Conservation (phyloP, 2,797 vertebrate genomes). For the Notoglanidium macrostoma region DNA sequence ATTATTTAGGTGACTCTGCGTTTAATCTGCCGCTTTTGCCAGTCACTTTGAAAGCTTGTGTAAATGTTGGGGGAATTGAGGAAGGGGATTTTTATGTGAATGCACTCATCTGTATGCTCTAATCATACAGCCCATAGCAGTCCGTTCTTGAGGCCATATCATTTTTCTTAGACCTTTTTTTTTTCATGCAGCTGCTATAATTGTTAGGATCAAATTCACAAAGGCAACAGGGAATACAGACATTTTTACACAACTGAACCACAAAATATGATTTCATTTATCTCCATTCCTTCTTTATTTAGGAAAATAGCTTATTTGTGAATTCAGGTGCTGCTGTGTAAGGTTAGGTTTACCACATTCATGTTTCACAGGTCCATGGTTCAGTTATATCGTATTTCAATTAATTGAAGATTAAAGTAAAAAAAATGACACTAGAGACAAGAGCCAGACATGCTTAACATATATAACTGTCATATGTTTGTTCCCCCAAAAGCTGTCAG, state of each 20-base stretch:
- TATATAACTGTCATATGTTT: conserved; percentile 18
- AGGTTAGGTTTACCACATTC: conserved; percentile 7
- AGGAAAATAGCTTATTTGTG: conserved; percentile 7
- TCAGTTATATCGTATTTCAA: conserved; percentile 17
- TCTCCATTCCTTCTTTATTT: conserved; percentile 1
- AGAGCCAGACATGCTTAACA: conserved; percentile 8
- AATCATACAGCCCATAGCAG: conserved; percentile 45
- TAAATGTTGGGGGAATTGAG: conserved; percentile 32
- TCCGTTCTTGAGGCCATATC: conserved; percentile 12
- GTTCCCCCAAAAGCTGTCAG: not conserved
- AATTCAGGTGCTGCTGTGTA: conserved; percentile 7
- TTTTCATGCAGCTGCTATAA: conserved; percentile 35
- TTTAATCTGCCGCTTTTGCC: conserved; percentile 50
- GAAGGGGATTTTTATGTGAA: conserved; percentile 40
- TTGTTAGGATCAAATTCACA: conserved; percentile 2
- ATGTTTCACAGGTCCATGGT: not conserved
- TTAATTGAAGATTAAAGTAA: not conserved
- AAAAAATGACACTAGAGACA: conserved; percentile 8
- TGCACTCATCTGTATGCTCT: conserved; percentile 53
- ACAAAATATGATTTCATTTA: conserved; percentile 11
- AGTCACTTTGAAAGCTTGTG: conserved; percentile 58
- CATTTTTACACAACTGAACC: conserved; percentile 16
- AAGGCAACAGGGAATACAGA: conserved; percentile 2
- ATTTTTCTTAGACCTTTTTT: conserved; percentile 11
- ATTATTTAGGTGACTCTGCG: conserved; percentile 41